These are phyloP conservation scores for Ptychadena robeensis DNA, from an alignment of 2,797 vertebrate genomes.

Conservation along the genomic window DNA sequence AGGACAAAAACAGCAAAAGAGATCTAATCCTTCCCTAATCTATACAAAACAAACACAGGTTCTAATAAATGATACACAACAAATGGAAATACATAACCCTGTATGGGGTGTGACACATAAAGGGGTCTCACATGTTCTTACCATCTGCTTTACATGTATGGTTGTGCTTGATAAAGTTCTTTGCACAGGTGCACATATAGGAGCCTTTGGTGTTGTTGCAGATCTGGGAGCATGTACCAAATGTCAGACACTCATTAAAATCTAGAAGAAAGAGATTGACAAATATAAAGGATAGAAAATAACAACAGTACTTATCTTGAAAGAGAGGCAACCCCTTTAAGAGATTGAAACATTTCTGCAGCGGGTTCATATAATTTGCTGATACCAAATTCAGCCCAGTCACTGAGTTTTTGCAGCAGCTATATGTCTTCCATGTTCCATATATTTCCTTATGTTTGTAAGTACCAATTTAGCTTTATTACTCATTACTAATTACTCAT, in stretches of 20 bases:
- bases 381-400: no score
- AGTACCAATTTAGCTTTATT: no score
- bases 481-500: no score
- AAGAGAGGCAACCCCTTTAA: neutral
- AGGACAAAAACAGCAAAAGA: neutral
- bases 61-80: neutral
- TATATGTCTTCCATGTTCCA: no score
- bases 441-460: no score
- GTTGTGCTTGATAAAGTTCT: slow-evolving; percentile 88
- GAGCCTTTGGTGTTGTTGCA: slow-evolving; percentile 97
- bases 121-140: slow-evolving; percentile 61
- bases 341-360: neutral
- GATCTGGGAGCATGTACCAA: slow-evolving; percentile 90
- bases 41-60: neutral
- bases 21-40: no score
- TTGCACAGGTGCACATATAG: slow-evolving; percentile 89
- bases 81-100: neutral
- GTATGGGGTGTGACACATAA: neutral
- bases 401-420: no score
- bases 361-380: neutral
- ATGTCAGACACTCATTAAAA: slow-evolving; percentile 88
- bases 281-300: neutral
- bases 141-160: slow-evolving; percentile 93
- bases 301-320: neutral
- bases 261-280: slow-evolving; percentile 75